Base-by-base conservation (phyloP, 2,113 vertebrate genomes). In the Ailuropoda melanoleuca region DNA sequence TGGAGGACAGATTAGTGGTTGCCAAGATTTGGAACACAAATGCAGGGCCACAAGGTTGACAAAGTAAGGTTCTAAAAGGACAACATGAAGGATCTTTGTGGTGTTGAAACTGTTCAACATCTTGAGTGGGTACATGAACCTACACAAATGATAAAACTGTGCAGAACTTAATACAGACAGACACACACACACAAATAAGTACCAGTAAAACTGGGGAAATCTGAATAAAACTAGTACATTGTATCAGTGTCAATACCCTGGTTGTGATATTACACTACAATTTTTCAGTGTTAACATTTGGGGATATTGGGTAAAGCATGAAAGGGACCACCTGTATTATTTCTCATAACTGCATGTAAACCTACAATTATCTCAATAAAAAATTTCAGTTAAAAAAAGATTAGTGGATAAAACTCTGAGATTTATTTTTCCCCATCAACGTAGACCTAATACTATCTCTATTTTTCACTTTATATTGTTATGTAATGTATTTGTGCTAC, bases 231-330 rank as follows among this genome's bases (percentile, higher is more conserved):
- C 77, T 10, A 66, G 74, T 62, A 43, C 26, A 78, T 6, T 56
- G 1, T 81, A 86, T 75, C 53, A 87, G 29, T 72, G 66, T 72
- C 53, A 90, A 53, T 53, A 55, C 21, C 29, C 13, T 56, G 21
- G 58, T 14, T 83, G 6, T 68, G 55, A 55, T 86, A 68, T 14
- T 93, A 80, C 56, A 60, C 11, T 29, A 68, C 56, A 26, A 66
- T 78, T 91, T 77, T 97, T 21, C 21, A 88, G 62, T 82, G 24
- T 81, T 86, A 92, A 77, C 21, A 93, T 53, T 50, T 91, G 58
- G 39, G 23, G 46, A 90, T 66, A 70, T 26, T 86, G 15, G 39
- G 5, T 37, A 90, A 90, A 92, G 18, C 48, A 8, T 66, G 9
- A 43, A 58, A 83, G 43, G 43, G 24, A 62, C 14, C 19, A 39